A percentile compares a stretch with the other conserved stretches of the same genome.
Evolutionary conservation across 2,888 invertebrate genomes (phyloP).

Genomic region (Pammene aurita): DNA sequence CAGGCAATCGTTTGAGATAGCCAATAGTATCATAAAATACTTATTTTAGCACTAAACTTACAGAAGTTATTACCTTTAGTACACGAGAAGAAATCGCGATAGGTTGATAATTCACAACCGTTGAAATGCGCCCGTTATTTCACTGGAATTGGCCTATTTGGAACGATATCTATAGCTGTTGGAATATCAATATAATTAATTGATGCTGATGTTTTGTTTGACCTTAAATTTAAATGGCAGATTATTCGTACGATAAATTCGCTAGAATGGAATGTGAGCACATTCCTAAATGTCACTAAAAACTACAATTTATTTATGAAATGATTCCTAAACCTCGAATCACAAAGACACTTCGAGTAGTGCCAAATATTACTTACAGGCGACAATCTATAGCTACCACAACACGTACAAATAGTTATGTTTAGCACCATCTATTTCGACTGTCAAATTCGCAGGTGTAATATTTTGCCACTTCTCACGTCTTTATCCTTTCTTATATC

Average conservation of each 20-base stretch:
- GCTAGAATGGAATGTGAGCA: no score
- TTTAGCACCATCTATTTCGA: no score
- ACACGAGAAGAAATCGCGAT: not conserved
- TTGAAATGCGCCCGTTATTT: constrained; percentile 26
- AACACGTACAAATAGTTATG: no score
- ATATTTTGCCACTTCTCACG: no score
- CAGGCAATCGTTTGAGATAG: constrained; percentile 37
- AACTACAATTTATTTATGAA: no score
- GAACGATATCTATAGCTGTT: constrained; percentile 23
- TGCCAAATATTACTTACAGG: no score
- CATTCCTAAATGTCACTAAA: not conserved
- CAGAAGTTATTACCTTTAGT: constrained; percentile 4
- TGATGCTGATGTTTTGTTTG: constrained; percentile 7
- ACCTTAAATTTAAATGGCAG: constrained; percentile 2
- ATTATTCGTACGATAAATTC: not conserved
- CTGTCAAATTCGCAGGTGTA: no score
- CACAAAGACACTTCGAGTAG: no score
- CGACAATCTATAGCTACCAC: no score
- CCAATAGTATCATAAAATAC: not conserved
- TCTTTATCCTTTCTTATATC: no score
- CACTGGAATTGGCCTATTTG: constrained; percentile 26
- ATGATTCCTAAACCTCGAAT: no score
- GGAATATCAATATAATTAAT: constrained; percentile 30
- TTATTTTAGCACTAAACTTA: constrained; percentile 1
- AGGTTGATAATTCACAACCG: constrained; percentile 21